Base-by-base conservation (phyloP, 2,797 vertebrate genomes). In the Leptoclinus maculatus region DNA sequence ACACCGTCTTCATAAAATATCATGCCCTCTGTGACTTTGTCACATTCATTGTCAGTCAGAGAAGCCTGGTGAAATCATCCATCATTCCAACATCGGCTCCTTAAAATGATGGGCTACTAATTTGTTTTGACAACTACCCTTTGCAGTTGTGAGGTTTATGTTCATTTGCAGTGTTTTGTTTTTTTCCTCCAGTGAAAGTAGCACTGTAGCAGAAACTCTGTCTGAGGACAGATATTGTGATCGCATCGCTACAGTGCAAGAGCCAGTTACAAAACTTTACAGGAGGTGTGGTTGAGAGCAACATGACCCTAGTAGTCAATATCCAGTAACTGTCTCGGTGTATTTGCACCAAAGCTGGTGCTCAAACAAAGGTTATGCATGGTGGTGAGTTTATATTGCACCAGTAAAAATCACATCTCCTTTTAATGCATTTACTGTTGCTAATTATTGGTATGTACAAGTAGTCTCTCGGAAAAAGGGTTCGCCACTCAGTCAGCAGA, bases 1-100 rank as follows among this genome's bases (percentile, higher is more conserved):
- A 79, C 71, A 65, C 54, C 25, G 32, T 38, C 63, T 53, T 74
- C 36, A 51, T 76, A 66, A 87, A 84, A 84, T 39, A 25, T 23
- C 32, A 69, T 71, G 47, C 21, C 60, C 39, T 41, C 45, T 60
- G n/a, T 49, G 60, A 57, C 65, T 54, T 67, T 80, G 66, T 66
- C 68, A 19, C 17, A 65, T 39, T 79, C 39, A 53, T 9, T 69
- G 68, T 78, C 66, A 66, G 56, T 68, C 60, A 66, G 6, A 58
- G 51, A 19, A 49, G 59, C n/a, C n/a, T 4, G 16, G 3, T 41
- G 62, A 68, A 62, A 56, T 41, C 56, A 54, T 47, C 7, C n/a
- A 17, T 69, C 34, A 56, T 54, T 38, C 6, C 45, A 58, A 21
- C 38, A 4, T 12, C 1, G 8, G 23, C 64, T 67, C 53, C n/a